Evolutionary conservation across 2,113 vertebrate species (phyloP).

Genomic region (Sterrhoptilus dennistouni): DNA sequence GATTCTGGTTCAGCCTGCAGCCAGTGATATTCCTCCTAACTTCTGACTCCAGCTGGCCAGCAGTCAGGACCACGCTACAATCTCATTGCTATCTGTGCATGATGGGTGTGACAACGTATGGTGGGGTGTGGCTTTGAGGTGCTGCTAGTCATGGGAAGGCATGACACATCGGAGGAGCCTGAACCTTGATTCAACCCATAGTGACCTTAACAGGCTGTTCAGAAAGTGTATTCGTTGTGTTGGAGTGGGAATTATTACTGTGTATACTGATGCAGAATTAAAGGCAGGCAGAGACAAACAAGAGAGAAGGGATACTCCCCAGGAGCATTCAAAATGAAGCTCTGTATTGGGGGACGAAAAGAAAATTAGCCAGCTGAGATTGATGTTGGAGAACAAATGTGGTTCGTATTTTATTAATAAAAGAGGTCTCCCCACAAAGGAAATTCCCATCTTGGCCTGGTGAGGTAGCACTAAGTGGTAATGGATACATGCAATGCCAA

Average conservation of each 20-base stretch:
- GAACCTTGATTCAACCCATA: background rate
- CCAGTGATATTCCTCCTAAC: background rate
- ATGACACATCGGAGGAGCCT: background rate
- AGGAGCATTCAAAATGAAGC: background rate
- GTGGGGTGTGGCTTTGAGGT: background rate
- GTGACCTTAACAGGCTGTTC: background rate
- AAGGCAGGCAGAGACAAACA: background rate
- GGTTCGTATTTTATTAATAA: slow-evolving; percentile 42
- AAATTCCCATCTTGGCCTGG: slow-evolving; percentile 43
- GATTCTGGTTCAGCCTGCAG: background rate
- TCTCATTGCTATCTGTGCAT: background rate
- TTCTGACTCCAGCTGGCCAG: background rate
- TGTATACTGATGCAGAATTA: background rate
- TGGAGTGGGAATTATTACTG: background rate
- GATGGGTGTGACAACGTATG: background rate
- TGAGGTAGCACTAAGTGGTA: slow-evolving; percentile 34
- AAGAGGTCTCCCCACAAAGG: slow-evolving; percentile 33
- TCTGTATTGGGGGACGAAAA: background rate
- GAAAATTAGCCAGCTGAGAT: slow-evolving; percentile 7
- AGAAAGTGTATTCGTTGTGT: background rate
- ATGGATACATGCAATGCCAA: slow-evolving; percentile 30
- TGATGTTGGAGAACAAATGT: background rate
- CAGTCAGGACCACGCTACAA: background rate
- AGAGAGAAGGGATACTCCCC: background rate
- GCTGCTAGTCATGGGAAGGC: background rate